Conservation (phyloP, 1,140 invertebrate genomes). For the Drosophila serrata region DNA sequence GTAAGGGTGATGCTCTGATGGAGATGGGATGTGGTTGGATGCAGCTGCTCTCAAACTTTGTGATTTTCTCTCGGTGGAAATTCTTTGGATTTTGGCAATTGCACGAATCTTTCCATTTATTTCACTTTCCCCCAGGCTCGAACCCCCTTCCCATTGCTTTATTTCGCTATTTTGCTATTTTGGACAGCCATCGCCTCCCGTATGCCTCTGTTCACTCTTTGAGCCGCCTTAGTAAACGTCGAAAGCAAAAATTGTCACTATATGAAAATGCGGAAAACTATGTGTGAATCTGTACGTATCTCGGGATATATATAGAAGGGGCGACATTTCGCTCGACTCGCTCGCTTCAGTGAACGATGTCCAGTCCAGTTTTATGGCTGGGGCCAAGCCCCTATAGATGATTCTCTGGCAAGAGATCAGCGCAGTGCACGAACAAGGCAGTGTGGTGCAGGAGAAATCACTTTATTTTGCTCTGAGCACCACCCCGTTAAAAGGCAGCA, state of each 20-base stretch:
- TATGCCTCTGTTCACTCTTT: slow-evolving; percentile 22
- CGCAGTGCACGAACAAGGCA: not conserved
- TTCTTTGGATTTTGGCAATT: slow-evolving; percentile 81
- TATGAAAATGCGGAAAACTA: slow-evolving; percentile 81
- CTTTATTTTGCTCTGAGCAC: not conserved
- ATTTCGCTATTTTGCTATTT: slow-evolving; percentile 59
- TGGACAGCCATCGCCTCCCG: slow-evolving; percentile 42
- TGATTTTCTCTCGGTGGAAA: slow-evolving; percentile 62
- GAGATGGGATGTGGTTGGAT: slow-evolving; percentile 29
- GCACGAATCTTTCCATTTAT: slow-evolving; percentile 70
- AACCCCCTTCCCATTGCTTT: slow-evolving; percentile 2
- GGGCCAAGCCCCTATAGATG: slow-evolving; percentile 56
- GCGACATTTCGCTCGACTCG: slow-evolving; percentile 65
- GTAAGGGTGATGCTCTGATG: slow-evolving; percentile 16
- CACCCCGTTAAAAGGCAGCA: not conserved
- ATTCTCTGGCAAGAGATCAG: slow-evolving; percentile 37
- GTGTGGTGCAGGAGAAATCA: not conserved
- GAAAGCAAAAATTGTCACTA: slow-evolving; percentile 69
- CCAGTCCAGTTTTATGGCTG: slow-evolving; percentile 59
- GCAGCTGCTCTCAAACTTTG: slow-evolving; percentile 65
- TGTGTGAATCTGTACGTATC: slow-evolving; percentile 67
- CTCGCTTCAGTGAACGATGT: slow-evolving; percentile 66
- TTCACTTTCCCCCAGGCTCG: slow-evolving; percentile 41
- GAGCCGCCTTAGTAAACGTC: slow-evolving; percentile 58
- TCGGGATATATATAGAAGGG: slow-evolving; percentile 66